Evolutionary conservation across 1,140 invertebrate genomes (phyloP), one percentile per base, ranked within the genome.

Genomic region (Zaprionus lachaisei): DNA sequence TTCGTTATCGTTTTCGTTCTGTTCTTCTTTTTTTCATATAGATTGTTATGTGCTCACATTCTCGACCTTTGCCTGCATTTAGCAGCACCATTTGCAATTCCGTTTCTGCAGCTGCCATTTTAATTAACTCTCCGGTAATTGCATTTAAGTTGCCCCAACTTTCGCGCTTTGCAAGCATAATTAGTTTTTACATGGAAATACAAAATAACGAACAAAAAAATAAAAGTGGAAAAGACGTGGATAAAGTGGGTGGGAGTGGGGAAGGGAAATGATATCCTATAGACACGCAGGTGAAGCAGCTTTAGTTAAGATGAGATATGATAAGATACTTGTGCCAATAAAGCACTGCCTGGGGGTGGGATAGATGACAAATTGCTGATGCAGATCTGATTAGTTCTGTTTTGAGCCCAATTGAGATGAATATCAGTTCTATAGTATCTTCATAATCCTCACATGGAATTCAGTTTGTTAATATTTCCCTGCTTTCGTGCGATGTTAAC

Each of bases 91-190:
- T 61, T 63, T 57, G 57, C 26, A 37, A 38, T 41, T 61, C 51
- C 22, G n/a, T 38, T 75, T 28, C 58, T 44, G 69, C 37, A 63
- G 61, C 38, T 56, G 54, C 54, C 54, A 57, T 57, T 72, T 57
- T 65, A 65, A 65, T 72, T 72, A 71, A 37, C 54, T 64, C 28
- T 51, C 15, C 7, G 15, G 51, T 55, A 65, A 65, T 56, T 66
- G 55, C 62, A 66, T 72, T 51, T 5, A 65, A 26, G 28, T 66
- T 49, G 22, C 62, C 31, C 14, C 41, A 66, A 65, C 55, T 72
- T 58, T 24, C 5, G n/a, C 44, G 24, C 44, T 63, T 11, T 47
- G 11, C 56, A 5, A 6, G 12, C 17, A 12, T 47, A 72, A 65
- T 47, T 65, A 64, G 38, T 51, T 17, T 34, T 31, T 14, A 11